These are phyloP conservation scores for Hydractinia symbiolongicarpus DNA, from an alignment of 30 jellyfish, hydroid and myxozoan genomes.

Conservation along the genomic window DNA sequence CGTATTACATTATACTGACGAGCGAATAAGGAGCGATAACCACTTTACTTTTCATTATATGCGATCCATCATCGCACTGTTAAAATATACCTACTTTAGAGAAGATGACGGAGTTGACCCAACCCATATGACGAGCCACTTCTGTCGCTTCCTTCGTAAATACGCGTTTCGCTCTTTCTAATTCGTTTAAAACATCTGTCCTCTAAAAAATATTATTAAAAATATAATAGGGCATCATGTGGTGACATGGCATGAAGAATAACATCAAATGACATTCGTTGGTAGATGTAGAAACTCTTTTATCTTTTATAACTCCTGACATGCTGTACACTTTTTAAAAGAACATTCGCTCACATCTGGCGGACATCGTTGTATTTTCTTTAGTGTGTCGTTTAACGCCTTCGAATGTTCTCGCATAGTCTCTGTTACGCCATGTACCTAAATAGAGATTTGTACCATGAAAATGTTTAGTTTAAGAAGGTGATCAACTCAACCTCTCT, in stretches of 20 bases:
- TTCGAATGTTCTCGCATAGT: conserved; percentile 92
- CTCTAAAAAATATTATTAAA: conserved; percentile 40
- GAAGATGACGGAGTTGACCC: conserved; percentile 89
- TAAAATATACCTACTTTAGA: conserved; percentile 40
- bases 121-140: conserved; percentile 95
- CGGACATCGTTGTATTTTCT: conserved; percentile 66
- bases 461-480: too few relatives aligned
- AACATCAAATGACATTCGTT: too few relatives aligned
- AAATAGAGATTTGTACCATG: not conserved
- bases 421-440: conserved; percentile 96
- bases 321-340: too few relatives aligned
- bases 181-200: conserved; percentile 54
- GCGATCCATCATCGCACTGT: too few relatives aligned
- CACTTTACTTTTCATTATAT: too few relatives aligned
- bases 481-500: too few relatives aligned
- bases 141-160: conserved; percentile 93
- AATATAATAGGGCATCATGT: too few relatives aligned
- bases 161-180: conserved; percentile 72
- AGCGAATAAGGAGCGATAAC: too few relatives aligned
- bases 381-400: conserved; percentile 79
- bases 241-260: too few relatives aligned
- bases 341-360: conserved; percentile 46
- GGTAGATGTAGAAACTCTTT: too few relatives aligned
- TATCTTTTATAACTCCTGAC: too few relatives aligned
- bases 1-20: too few relatives aligned